Evolutionary conservation across 2,113 vertebrate genomes (phyloP).

Genomic region (Dascyllus trimaculatus): DNA sequence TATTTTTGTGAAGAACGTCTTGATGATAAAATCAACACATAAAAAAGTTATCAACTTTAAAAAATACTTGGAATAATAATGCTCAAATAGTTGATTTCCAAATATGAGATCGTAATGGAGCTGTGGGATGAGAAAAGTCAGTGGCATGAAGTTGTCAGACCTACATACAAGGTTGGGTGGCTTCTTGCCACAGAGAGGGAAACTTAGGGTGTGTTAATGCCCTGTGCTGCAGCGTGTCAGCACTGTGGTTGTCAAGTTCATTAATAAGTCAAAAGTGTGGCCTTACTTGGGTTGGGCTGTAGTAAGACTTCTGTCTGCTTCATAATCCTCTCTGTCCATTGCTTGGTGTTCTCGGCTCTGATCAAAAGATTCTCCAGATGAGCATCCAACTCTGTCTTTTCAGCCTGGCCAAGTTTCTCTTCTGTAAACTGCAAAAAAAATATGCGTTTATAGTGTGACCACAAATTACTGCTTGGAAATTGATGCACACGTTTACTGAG

Average conservation of each 20-base stretch:
- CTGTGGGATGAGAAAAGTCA: too few relatives aligned
- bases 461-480: not conserved
- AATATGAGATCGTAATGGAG: too few relatives aligned
- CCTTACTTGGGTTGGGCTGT: constrained; percentile 98
- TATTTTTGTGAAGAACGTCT: not conserved
- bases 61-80: too few relatives aligned
- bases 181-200: too few relatives aligned
- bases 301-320: constrained; percentile 97
- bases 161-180: too few relatives aligned
- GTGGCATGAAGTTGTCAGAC: too few relatives aligned
- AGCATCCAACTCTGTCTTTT: constrained; percentile 98
- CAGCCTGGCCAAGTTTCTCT: constrained; percentile 98
- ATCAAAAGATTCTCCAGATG: constrained; percentile 96
- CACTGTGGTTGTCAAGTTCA: not conserved
- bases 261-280: not conserved
- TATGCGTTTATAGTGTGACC: not conserved
- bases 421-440: constrained; percentile 92
- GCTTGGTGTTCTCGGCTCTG: constrained; percentile 96
- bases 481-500: accelerated
- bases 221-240: too few relatives aligned
- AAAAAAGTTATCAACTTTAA: too few relatives aligned
- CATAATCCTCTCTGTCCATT: constrained; percentile 97
- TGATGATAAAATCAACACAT: too few relatives aligned
- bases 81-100: too few relatives aligned
- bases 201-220: too few relatives aligned